phyloP scores from a whole-genome alignment of 2,888 invertebrate genomes.

The Agonopterix heracliana region DNA sequence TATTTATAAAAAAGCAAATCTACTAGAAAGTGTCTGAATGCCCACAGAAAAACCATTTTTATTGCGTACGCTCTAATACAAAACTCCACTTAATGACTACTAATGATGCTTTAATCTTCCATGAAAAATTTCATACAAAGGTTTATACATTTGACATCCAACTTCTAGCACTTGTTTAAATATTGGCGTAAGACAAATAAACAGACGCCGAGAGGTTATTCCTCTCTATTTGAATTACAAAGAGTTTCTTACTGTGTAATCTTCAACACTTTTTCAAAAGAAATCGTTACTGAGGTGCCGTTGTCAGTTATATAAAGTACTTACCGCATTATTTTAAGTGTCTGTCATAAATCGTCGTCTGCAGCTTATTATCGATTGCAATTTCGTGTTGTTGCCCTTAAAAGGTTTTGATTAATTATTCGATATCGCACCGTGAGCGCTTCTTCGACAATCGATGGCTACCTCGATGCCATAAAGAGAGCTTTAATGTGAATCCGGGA shows the following conservation, averaged over 20 bases:
- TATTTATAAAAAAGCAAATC: too few relatives aligned
- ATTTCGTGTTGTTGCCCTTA: constrained; percentile 43
- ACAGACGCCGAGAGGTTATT: constrained; percentile 10
- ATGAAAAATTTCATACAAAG: constrained; percentile 2
- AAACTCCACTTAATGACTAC: too few relatives aligned
- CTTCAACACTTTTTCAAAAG: background rate
- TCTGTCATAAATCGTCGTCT: constrained; percentile 5
- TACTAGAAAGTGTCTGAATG: too few relatives aligned
- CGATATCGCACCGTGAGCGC: constrained; percentile 38
- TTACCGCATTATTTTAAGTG: background rate
- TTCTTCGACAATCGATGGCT: constrained; percentile 43
- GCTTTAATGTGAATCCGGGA: constrained; percentile 29
- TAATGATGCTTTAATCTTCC: background rate
- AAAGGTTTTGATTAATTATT: constrained; percentile 55
- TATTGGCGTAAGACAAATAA: constrained; percentile 11
- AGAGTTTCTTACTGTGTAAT: background rate
- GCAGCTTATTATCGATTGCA: constrained; percentile 44
- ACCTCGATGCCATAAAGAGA: constrained; percentile 10
- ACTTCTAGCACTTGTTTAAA: constrained; percentile 10
- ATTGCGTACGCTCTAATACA: too few relatives aligned
- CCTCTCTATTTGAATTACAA: constrained; percentile 6
- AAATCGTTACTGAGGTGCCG: background rate
- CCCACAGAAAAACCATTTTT: too few relatives aligned
- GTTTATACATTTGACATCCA: background rate
- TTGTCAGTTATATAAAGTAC: background rate